Evolutionary conservation across 1,140 invertebrate species (phyloP).

Genomic region (Temnothorax nylanderi): DNA sequence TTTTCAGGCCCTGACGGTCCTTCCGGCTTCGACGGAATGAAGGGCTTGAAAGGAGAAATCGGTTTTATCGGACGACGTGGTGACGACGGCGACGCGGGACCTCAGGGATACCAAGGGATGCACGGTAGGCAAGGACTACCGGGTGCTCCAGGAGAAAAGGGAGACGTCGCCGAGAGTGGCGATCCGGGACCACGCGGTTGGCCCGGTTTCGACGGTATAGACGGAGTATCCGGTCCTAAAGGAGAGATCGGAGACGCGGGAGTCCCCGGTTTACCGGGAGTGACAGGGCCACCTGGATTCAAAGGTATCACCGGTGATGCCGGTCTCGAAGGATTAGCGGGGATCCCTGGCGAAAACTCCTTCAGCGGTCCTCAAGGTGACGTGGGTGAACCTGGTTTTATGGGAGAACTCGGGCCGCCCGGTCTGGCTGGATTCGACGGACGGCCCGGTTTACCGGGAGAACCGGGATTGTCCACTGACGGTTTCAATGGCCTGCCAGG

Average conservation of each 20-base stretch:
- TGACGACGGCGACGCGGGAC: conserved; percentile 85
- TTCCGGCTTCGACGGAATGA: conserved; percentile 81
- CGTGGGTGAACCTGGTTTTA: conserved; percentile 86
- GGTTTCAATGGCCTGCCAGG: conserved; percentile 83
- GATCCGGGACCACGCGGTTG: conserved; percentile 84
- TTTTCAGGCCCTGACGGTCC: conserved; percentile 68
- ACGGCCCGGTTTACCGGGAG: conserved; percentile 85
- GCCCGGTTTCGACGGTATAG: conserved; percentile 83
- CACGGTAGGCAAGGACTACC: conserved; percentile 83
- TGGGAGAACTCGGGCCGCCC: conserved; percentile 82
- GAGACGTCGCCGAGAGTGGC: conserved; percentile 83
- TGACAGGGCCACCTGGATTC: conserved; percentile 83
- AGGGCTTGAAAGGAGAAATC: conserved; percentile 85
- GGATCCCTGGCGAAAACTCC: conserved; percentile 85
- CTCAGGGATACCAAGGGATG: conserved; percentile 85
- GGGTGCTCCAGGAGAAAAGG: conserved; percentile 86
- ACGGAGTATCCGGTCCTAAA: conserved; percentile 85
- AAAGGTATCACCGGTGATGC: conserved; percentile 80
- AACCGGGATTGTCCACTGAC: conserved; percentile 80
- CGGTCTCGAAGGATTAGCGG: conserved; percentile 82
- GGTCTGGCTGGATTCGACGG: conserved; percentile 86
- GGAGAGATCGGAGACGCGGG: conserved; percentile 87
- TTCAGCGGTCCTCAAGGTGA: conserved; percentile 90
- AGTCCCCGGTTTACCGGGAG: conserved; percentile 85
- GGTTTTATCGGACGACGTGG: conserved; percentile 87